Base-by-base conservation (phyloP, 2,888 invertebrate species). In the Podabrus alpinus region DNA sequence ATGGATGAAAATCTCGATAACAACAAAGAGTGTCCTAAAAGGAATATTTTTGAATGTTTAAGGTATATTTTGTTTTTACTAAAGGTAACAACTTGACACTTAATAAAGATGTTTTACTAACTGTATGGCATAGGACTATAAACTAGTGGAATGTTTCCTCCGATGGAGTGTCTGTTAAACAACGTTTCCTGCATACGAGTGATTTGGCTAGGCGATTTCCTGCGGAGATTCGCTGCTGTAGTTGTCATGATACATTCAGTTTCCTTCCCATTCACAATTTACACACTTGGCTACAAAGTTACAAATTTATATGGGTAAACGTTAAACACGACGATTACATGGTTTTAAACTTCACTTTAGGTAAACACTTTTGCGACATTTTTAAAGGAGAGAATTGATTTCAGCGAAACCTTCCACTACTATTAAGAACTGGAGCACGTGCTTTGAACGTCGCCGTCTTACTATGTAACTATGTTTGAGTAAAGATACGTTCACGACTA, bases 111-210 rank as follows among this genome's bases (percentile, higher is more conserved):
- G 45, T 73, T 78, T 83, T 90, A 94, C 94, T 92, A 90, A 94
- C 94, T 94, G 88, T 93, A 93, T 75, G 93, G 93, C 81, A 91
- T 89, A 80, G 93, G 93, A 79, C 93, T 93, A 86, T 94, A 94
- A 81, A 95, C 91, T 85, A 93, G 90, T 77, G 94, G 93, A 87
- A 93, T 91, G 85, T 91, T 90, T 80, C 90, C 74, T 68, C 66
- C 87, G 81, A 89, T 87, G 80, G 87, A 86, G 73, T 87, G 85
- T 68, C 86, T 83, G 73, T 85, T 81, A 60, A 81, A 79, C 25
- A 80, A 79, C 68, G 80, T 78, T 78, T 84, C 82, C 80, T 82
- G 83, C 71, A 81, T 81, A 45, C 82, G 80, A 5, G 76, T 80
- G 59, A 80, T 79, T 75, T 83, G 81, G 71, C 82, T 83, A 29